A percentile compares a stretch with the other conserved stretches of the same genome.
Conservation (phyloP, 2,888 invertebrate genomes). For the Creontiades dilutus region DNA sequence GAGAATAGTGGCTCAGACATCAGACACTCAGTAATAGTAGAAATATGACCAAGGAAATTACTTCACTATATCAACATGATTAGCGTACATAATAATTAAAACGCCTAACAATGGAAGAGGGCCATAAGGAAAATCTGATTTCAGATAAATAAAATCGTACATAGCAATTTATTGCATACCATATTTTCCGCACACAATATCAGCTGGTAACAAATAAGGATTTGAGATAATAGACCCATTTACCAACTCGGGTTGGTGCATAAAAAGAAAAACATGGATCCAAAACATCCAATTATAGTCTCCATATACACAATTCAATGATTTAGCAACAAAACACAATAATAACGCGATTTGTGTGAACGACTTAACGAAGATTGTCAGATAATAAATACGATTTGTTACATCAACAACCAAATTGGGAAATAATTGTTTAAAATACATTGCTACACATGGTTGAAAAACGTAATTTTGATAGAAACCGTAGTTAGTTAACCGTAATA, state of each 20-base stretch:
- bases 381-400: slow-evolving; percentile 41
- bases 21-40: too few relatives aligned
- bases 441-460: neutral
- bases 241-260: neutral
- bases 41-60: too few relatives aligned
- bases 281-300: neutral
- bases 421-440: slow-evolving; percentile 10
- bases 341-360: neutral
- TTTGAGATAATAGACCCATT: neutral
- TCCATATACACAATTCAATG: neutral
- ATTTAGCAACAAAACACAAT: neutral
- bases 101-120: too few relatives aligned
- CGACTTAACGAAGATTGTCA: slow-evolving; percentile 19
- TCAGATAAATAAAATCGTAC: slow-evolving; percentile 11
- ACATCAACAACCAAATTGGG: neutral
- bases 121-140: neutral
- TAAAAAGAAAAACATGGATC: slow-evolving; percentile 5
- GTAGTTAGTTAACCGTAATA: neutral
- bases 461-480: slow-evolving; percentile 6
- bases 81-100: too few relatives aligned
- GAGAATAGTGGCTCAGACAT: too few relatives aligned
- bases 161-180: slow-evolving; percentile 30
- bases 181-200: slow-evolving; percentile 5
- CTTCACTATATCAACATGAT: too few relatives aligned
- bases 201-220: slow-evolving; percentile 8